Evolutionary conservation across 92 coral and sea anemone genomes (phyloP), one percentile per base, ranked within the genome.

Genomic region (Micromussa lordhowensis): DNA sequence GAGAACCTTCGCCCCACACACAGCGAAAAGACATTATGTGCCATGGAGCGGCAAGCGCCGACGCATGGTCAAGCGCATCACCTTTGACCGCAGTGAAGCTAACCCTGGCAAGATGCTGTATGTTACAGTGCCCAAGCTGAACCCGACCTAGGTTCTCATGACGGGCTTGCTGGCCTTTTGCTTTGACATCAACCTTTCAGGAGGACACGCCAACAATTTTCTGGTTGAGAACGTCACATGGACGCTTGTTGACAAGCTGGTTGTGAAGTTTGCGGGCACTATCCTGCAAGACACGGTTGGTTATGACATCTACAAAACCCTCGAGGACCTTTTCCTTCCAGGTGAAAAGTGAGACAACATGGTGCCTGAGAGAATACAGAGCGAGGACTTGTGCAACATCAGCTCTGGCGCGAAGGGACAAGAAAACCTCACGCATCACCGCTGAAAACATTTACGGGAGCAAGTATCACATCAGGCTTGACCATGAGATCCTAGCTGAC

Each of bases 11-110:
- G 73, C 26, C 0, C 73, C 64, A 13, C 85, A 85, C 34, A 68
- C 73, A 68, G 13, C 34, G 73, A 28, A 15, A 87, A 48, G 30
- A 64, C 0, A 7, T 24, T 84, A 1, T 9, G 44, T 16, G 89
- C 81, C 3, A 29, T 86, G 54, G 76, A 86, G 38, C n/a, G n/a
- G n/a, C n/a, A n/a, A n/a, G 88, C 88, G 64, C 80, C 70, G 77
- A n/a, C 54, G 89, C n/a, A 74, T 82, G 55, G 82, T 85, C 28
- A 73, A 76, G 53, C n/a, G n/a, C n/a, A n/a, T n/a, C 44, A 26
- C 80, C 81, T 49, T 78, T 88, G 22, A 51, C 68, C 81, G n/a
- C n/a, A n/a, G n/a, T 22, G 55, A 59, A 55, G 86, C 86, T 18
- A 54, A 61, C 16, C 82, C 73, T 36, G 85, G 66, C 68, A 68